phyloP scores from a whole-genome alignment of 2,113 vertebrate species.

The Ochotona princeps region DNA sequence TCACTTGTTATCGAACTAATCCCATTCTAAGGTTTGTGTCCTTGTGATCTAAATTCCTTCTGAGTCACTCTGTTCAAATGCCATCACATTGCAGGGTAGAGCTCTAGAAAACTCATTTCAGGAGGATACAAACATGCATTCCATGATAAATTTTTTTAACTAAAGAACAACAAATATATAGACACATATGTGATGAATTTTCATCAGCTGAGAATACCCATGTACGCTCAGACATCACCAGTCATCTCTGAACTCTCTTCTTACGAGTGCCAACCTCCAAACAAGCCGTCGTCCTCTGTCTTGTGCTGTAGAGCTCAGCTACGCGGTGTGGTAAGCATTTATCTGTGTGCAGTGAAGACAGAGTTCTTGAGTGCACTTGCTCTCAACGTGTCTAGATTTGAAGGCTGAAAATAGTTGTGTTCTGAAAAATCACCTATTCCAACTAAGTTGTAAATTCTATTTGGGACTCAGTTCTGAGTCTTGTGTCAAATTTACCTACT shows the following conservation, averaged over 20 bases:
- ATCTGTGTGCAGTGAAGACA: background rate
- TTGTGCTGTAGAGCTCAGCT: background rate
- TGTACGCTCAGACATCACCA: background rate
- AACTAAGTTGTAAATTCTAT: background rate
- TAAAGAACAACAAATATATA: background rate
- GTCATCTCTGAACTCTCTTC: background rate
- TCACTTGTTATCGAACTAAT: no score
- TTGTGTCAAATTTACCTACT: background rate
- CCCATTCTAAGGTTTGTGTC: background rate
- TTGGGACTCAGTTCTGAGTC: background rate
- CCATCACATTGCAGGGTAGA: background rate
- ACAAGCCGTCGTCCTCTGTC: background rate
- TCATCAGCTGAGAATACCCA: background rate
- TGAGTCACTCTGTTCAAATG: background rate
- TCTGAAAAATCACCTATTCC: background rate
- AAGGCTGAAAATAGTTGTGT: background rate
- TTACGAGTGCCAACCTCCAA: background rate
- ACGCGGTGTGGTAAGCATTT: background rate
- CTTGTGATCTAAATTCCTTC: background rate
- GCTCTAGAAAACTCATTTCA: background rate
- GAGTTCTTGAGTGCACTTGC: background rate
- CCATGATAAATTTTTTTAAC: background rate
- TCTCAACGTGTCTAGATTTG: background rate
- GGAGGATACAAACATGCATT: background rate
- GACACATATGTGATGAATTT: background rate